Conservation (phyloP, 2,113 vertebrate genomes). For the Anhinga rufa region DNA sequence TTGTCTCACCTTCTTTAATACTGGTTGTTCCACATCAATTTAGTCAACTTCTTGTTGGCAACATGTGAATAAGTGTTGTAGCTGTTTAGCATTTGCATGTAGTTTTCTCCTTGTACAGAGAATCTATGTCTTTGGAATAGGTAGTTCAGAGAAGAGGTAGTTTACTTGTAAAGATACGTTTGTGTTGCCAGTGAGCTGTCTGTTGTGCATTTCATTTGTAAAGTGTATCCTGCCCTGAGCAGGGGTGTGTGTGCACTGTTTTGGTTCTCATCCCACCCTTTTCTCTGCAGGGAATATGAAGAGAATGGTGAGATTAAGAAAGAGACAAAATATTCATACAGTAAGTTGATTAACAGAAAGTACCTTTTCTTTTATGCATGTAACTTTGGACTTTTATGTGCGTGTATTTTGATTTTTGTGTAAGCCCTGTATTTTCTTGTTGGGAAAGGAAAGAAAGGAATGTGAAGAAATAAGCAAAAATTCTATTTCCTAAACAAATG, state of each 20-base stretch:
- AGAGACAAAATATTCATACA: conserved; percentile 89
- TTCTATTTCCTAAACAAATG: neutral
- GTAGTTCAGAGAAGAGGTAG: neutral
- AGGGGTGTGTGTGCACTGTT: neutral
- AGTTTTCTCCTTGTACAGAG: neutral
- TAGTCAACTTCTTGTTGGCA: neutral
- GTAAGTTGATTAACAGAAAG: conserved; percentile 74
- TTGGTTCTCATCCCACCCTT: neutral
- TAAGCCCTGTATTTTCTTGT: neutral
- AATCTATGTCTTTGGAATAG: neutral
- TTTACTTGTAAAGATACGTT: neutral
- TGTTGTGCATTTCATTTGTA: neutral
- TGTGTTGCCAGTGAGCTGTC: neutral
- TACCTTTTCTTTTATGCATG: neutral
- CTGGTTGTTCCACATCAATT: neutral
- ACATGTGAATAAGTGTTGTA: neutral
- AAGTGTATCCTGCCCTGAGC: neutral
- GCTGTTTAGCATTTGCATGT: neutral
- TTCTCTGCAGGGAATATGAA: conserved; percentile 80
- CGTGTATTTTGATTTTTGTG: neutral
- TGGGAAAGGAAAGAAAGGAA: neutral
- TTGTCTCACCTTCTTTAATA: neutral
- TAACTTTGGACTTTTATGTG: neutral
- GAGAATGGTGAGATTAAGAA: conserved; percentile 89
- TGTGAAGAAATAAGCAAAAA: neutral